phyloP scores from a whole-genome alignment of 1,140 invertebrate genomes.

The Ceratosolen fusciceps region DNA sequence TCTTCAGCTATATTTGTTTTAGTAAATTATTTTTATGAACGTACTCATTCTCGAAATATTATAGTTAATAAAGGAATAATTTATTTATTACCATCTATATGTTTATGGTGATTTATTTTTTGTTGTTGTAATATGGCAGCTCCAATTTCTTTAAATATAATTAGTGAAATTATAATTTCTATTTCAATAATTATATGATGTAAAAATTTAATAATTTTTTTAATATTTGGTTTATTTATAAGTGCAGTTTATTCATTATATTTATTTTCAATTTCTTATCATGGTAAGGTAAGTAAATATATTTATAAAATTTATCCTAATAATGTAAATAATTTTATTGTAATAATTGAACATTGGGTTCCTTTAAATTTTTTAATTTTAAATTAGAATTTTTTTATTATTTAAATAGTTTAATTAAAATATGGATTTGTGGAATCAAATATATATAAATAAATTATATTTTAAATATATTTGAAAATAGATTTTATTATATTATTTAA shows the following conservation, averaged over 20 bases:
- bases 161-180: not conserved
- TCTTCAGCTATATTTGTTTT: not conserved
- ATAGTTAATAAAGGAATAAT: conserved; percentile 9
- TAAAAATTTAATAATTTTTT: not conserved
- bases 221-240: not conserved
- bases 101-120: conserved; percentile 19
- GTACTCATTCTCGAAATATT: not conserved
- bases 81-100: not conserved
- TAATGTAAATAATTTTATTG: not conserved
- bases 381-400: conserved; percentile 1
- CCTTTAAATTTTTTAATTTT: conserved; percentile 16
- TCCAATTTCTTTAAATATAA: conserved; percentile 5
- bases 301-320: not conserved
- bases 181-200: not conserved
- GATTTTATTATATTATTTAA: conserved; percentile 52
- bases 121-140: not conserved
- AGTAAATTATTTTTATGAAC: conserved; percentile 17
- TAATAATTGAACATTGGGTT: not conserved
- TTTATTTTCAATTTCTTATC: not conserved
- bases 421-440: conserved; percentile 5
- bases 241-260: not conserved
- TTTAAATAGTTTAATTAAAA: conserved; percentile 12
- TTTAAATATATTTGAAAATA: not conserved
- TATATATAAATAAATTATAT: conserved; percentile 51
- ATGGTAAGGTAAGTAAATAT: not conserved